phyloP scores from a whole-genome alignment of 2,797 vertebrate species.

The Thalassophryne amazonica region DNA sequence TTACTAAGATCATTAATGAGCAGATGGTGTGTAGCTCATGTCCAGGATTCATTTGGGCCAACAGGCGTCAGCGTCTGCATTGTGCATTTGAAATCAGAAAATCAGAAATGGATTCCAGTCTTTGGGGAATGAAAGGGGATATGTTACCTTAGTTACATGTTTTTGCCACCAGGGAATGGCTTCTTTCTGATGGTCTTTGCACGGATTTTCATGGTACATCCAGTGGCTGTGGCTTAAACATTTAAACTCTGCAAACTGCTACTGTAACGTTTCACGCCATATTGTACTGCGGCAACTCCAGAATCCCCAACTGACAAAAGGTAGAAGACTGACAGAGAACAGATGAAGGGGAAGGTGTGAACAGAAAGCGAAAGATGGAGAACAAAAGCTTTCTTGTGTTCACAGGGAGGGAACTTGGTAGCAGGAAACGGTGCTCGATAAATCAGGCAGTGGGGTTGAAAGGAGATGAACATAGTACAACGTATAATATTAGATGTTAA shows the following conservation, averaged over 20 bases:
- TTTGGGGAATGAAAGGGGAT: conserved; percentile 4
- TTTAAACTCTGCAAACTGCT: conserved; percentile 40
- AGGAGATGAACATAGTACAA: conserved; percentile 5
- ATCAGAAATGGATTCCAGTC: background rate
- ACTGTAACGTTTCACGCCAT: conserved; percentile 10
- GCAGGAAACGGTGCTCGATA: background rate
- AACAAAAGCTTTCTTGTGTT: conserved; percentile 9
- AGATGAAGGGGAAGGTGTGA: conserved; percentile 10
- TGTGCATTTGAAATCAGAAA: background rate
- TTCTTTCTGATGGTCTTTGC: conserved; percentile 15
- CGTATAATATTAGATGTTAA: background rate
- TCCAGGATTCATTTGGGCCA: conserved; percentile 3
- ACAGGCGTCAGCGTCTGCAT: background rate
- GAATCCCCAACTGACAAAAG: conserved; percentile 17
- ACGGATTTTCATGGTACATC: conserved; percentile 8
- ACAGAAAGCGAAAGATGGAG: background rate
- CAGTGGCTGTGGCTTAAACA: conserved; percentile 39
- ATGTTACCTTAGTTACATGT: background rate
- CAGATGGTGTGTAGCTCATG: background rate
- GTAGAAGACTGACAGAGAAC: conserved; percentile 9
- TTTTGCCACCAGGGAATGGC: no score
- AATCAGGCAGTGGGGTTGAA: background rate
- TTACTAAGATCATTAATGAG: conserved; percentile 16
- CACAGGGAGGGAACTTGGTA: conserved; percentile 11
- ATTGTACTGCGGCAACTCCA: conserved; percentile 35